Conservation (phyloP, 2,797 vertebrate genomes). For the Mus minutoides region DNA sequence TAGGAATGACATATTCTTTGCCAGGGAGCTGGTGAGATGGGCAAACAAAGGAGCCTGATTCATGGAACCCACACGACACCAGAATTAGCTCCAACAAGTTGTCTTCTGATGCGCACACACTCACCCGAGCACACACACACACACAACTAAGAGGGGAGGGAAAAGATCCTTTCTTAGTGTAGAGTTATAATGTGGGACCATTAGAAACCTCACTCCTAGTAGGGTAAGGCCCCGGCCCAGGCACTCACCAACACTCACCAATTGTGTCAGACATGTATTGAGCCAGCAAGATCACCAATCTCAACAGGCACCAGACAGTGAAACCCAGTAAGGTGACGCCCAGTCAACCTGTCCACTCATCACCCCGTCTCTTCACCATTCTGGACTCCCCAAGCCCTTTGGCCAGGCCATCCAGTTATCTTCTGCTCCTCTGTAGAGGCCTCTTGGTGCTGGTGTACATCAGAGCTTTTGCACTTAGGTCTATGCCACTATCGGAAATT, state of each 20-base stretch:
- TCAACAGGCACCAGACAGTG: background rate
- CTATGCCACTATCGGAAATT: constrained; percentile 19
- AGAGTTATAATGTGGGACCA: background rate
- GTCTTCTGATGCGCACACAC: background rate
- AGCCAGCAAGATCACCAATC: background rate
- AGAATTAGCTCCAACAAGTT: background rate
- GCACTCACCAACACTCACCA: background rate
- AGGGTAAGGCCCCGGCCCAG: too few relatives aligned
- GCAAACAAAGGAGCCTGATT: background rate
- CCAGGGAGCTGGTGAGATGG: background rate
- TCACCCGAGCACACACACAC: background rate
- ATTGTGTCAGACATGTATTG: background rate
- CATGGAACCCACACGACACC: background rate
- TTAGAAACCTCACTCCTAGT: background rate
- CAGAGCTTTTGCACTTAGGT: background rate
- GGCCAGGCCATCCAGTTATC: background rate
- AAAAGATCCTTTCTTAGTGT: background rate
- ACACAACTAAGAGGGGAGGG: too few relatives aligned
- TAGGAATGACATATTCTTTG: background rate
- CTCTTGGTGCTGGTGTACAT: background rate
- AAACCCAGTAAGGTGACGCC: background rate
- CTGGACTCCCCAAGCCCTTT: background rate
- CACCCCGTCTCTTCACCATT: constrained; percentile 19
- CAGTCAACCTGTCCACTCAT: background rate
- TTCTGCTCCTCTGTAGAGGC: background rate